These are phyloP conservation scores for Gopherus flavomarginatus DNA, from an alignment of 2,113 vertebrate genomes.

Conservation along the genomic window DNA sequence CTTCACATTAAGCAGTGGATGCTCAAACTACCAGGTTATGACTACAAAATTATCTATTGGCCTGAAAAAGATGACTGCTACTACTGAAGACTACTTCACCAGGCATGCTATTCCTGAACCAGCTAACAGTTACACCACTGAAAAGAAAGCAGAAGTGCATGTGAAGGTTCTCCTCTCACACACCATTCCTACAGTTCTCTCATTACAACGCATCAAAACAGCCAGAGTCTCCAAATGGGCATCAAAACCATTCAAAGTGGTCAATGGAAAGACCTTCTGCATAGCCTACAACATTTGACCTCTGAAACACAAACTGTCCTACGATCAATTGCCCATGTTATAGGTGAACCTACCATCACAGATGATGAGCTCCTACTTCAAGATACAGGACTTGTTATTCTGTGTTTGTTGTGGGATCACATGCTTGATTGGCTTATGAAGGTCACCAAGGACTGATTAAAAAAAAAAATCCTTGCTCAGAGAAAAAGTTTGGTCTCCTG, in stretches of 20 bases:
- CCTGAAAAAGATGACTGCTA: background rate
- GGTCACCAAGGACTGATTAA: background rate
- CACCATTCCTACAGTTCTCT: background rate
- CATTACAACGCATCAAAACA: background rate
- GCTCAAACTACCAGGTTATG: background rate
- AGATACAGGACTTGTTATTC: background rate
- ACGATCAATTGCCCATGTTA: background rate
- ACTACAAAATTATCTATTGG: background rate
- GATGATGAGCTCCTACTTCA: background rate
- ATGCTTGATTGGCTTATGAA: background rate
- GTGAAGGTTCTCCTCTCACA: background rate
- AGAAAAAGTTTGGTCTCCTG: background rate
- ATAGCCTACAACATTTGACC: background rate
- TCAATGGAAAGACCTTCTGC: background rate
- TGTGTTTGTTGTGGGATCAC: background rate
- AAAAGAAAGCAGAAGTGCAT: background rate
- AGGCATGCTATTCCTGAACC: background rate
- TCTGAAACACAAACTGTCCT: background rate
- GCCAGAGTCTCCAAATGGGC: background rate
- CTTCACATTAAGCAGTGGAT: background rate
- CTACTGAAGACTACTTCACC: background rate
- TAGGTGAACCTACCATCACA: background rate
- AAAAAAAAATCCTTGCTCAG: background rate
- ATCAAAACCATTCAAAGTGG: background rate
- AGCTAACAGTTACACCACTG: background rate